Percentiles rank a stretch among this genome's conserved stretches.
phyloP scores from a whole-genome alignment of 2,888 invertebrate genomes.

The Eurytoma adleriae region DNA sequence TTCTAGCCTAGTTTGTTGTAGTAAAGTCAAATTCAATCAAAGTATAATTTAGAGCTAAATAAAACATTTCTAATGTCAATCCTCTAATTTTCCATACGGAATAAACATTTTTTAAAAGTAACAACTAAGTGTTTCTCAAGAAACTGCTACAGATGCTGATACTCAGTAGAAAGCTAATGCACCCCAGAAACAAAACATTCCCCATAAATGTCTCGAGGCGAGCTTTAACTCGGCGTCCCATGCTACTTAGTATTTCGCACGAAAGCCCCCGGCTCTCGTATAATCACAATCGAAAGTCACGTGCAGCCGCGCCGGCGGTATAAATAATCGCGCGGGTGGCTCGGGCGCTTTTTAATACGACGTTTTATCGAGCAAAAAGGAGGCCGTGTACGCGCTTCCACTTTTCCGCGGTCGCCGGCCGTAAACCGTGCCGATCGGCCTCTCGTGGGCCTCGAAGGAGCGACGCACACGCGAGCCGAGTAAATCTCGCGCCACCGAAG shows the following conservation, averaged over 20 bases:
- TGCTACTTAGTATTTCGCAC: slow-evolving; percentile 12
- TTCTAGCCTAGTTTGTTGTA: too few species aligned
- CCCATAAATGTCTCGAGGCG: neutral
- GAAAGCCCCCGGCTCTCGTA: neutral
- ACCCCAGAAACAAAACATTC: neutral
- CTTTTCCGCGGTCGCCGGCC: slow-evolving; percentile 8
- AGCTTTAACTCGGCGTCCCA: neutral
- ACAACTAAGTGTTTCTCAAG: neutral
- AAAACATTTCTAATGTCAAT: too few species aligned
- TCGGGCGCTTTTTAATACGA: slow-evolving; percentile 17
- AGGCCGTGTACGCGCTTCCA: neutral
- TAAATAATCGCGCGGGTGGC: slow-evolving; percentile 22
- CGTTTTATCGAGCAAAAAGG: slow-evolving; percentile 43
- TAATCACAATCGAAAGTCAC: neutral
- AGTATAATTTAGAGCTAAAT: too few species aligned
- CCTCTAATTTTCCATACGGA: too few species aligned
- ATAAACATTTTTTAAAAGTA: too few species aligned
- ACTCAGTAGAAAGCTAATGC: too few species aligned
- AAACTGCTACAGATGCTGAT: too few species aligned
- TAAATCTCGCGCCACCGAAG: slow-evolving; percentile 45
- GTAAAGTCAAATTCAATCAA: too few species aligned
- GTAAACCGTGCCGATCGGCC: slow-evolving; percentile 40
- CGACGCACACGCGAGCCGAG: slow-evolving; percentile 32
- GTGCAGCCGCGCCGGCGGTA: neutral
- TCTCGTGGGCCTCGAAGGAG: neutral